phyloP scores from a whole-genome alignment of 1,140 invertebrate genomes.

The Scaptodrosophila lebanonensis region DNA sequence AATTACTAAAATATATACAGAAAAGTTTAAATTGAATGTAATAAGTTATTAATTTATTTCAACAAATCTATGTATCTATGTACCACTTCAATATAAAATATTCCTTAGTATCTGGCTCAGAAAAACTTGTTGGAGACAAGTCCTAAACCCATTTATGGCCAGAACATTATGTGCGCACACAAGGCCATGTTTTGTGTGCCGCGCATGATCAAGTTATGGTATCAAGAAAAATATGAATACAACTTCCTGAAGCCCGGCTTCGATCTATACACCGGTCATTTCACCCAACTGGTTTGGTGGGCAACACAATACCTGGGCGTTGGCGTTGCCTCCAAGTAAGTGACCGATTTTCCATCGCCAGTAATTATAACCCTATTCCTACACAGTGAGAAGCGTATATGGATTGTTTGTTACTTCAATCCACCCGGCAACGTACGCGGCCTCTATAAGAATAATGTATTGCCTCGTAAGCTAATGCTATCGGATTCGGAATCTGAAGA shows the following conservation, averaged over 20 bases:
- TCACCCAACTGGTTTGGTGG: constrained; percentile 85
- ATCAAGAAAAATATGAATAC: constrained; percentile 80
- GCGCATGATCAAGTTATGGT: constrained; percentile 76
- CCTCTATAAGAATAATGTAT: constrained; percentile 19
- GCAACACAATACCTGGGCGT: constrained; percentile 83
- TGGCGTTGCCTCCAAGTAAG: constrained; percentile 80
- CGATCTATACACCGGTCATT: constrained; percentile 82
- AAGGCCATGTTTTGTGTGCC: constrained; percentile 12
- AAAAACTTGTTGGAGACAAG: constrained; percentile 1
- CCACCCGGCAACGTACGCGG: constrained; percentile 29
- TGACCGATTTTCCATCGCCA: neutral
- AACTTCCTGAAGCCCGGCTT: constrained; percentile 81
- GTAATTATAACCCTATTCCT: neutral
- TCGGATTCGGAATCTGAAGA: neutral
- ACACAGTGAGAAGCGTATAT: constrained; percentile 15
- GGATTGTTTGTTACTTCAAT: constrained; percentile 31
- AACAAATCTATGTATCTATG: no score
- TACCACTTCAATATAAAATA: no score
- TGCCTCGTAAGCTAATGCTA: constrained; percentile 35
- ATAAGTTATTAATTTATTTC: no score
- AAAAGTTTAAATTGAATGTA: no score
- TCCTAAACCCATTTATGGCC: neutral
- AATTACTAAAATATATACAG: no score
- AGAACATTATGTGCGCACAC: constrained; percentile 6
- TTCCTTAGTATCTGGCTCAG: constrained; percentile 2